Percentiles rank a stretch among this genome's conserved stretches.
phyloP scores from a whole-genome alignment of 2,888 invertebrate species.

The Drosophila peninsularis region DNA sequence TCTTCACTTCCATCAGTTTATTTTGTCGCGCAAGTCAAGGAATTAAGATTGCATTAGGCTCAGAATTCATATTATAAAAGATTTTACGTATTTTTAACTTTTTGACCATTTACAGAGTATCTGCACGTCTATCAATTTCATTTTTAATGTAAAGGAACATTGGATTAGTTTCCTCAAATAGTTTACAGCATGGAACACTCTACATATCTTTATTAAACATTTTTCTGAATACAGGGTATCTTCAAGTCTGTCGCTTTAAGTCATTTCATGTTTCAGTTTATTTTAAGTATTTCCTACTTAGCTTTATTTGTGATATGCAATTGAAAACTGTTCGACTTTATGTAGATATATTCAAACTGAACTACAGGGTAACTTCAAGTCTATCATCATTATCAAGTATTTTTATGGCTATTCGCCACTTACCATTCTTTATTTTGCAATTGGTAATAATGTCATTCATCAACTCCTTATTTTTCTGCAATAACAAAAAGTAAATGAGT shows the following conservation, averaged over 20 bases:
- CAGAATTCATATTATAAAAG: background rate
- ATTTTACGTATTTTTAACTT: background rate
- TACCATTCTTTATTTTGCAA: conserved; percentile 89
- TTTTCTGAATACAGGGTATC: background rate
- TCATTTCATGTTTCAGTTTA: too few species aligned
- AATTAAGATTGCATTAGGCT: background rate
- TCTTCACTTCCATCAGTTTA: background rate
- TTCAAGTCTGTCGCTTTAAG: too few species aligned
- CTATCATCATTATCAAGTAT: background rate
- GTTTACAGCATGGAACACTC: background rate
- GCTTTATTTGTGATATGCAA: background rate
- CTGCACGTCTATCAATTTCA: background rate
- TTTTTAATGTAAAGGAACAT: background rate
- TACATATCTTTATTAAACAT: background rate
- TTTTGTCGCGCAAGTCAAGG: background rate
- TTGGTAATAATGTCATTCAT: conserved; percentile 90
- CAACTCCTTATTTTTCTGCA: conserved; percentile 91
- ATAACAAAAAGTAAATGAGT: conserved; percentile 70
- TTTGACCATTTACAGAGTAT: background rate
- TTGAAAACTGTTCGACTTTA: background rate
- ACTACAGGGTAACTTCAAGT: background rate
- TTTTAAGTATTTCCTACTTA: too few species aligned
- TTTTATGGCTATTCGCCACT: conserved; percentile 76
- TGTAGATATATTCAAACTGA: background rate
- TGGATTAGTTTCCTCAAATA: background rate